Conservation (phyloP, 2,113 vertebrate species). For the Girardinichthys multiradiatus region DNA sequence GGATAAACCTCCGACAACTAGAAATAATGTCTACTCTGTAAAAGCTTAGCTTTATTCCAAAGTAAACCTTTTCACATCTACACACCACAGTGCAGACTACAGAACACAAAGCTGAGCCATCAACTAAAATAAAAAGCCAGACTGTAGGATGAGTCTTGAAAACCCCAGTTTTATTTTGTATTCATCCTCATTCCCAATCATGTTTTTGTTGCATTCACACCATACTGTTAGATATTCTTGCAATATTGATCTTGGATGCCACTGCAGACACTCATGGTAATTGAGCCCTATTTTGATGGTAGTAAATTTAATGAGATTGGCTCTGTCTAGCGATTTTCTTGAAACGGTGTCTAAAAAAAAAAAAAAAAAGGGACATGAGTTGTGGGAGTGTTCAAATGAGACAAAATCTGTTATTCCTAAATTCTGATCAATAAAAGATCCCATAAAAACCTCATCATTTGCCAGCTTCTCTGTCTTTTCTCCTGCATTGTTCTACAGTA, state of each 20-base stretch:
- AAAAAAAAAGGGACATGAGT: slow-evolving; percentile 9
- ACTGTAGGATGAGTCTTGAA: not conserved
- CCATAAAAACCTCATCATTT: slow-evolving; percentile 21
- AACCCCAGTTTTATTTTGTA: slow-evolving; percentile 4
- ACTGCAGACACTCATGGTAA: slow-evolving; percentile 60
- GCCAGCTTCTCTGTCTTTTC: not conserved
- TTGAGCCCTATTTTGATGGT: slow-evolving; percentile 71
- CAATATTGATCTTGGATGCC: slow-evolving; percentile 67
- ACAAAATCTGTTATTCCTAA: slow-evolving; percentile 12
- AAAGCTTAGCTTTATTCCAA: not conserved
- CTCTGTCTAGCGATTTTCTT: slow-evolving; percentile 39
- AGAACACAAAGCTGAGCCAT: slow-evolving; percentile 1
- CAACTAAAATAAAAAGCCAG: slow-evolving; percentile 7
- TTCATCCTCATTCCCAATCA: slow-evolving; percentile 1
- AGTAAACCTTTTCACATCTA: not conserved
- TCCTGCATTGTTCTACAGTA: not conserved
- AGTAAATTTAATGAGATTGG: slow-evolving; percentile 72
- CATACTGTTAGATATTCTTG: slow-evolving; percentile 27
- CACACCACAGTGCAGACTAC: not conserved
- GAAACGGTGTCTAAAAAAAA: no score
- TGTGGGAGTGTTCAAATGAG: not conserved
- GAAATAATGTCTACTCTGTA: not conserved
- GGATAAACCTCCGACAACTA: not conserved
- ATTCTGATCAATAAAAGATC: not conserved
- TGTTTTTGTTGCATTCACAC: slow-evolving; percentile 11